These are phyloP conservation scores for Capitella teleta DNA, from an alignment of 1,140 invertebrate species.

Conservation along the genomic window DNA sequence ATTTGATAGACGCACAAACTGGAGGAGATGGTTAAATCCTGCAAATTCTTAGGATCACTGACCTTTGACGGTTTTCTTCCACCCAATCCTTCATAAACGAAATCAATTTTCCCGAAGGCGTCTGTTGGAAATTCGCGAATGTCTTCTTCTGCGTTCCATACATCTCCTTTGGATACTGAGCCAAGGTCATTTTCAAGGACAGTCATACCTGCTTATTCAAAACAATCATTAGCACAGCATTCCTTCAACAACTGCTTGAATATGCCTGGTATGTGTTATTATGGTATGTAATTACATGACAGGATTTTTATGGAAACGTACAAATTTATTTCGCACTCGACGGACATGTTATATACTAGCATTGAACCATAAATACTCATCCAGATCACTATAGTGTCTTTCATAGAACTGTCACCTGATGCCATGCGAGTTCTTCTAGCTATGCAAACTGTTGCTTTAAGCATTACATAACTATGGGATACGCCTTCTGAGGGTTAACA, in stretches of 20 bases:
- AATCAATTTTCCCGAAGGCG: conserved; percentile 24
- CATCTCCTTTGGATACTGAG: not conserved
- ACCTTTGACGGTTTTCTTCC: conserved; percentile 30
- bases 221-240: not conserved
- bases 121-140: conserved; percentile 5
- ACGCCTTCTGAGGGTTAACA: not conserved
- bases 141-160: conserved; percentile 4
- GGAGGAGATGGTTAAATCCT: conserved; percentile 25
- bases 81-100: conserved; percentile 22
- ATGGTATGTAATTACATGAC: not conserved
- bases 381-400: too few species aligned
- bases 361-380: not conserved
- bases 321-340: not conserved
- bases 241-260: not conserved
- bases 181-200: conserved; percentile 1
- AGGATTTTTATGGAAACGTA: not conserved
- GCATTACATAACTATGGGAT: not conserved
- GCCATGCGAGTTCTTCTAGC: too few species aligned
- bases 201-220: not conserved
- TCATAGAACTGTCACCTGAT: too few species aligned
- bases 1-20: conserved; percentile 81
- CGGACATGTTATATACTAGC: not conserved
- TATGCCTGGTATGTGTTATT: not conserved
- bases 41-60: not conserved
- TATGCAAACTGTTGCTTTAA: not conserved